Conservation (phyloP, 2,113 vertebrate species). For the Onychorhynchus coronatus region DNA sequence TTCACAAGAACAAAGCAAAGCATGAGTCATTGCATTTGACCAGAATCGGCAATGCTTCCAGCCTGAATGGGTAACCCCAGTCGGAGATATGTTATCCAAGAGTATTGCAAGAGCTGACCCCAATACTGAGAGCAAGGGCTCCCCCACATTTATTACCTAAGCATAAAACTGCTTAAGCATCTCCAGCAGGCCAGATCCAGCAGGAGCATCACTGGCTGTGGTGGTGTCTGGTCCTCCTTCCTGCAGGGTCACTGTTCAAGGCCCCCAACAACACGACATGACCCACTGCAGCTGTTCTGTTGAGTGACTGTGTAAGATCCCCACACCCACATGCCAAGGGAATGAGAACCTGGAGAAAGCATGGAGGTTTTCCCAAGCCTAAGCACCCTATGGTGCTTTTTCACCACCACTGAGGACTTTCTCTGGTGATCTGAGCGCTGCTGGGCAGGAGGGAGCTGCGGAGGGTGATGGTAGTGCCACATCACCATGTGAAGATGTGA, state of each 20-base stretch:
- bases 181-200: neutral
- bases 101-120: neutral
- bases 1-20: neutral
- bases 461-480: neutral
- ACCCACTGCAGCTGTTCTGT: neutral
- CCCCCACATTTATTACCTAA: neutral
- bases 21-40: neutral
- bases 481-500: neutral
- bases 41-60: neutral
- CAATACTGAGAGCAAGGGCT: neutral
- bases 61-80: neutral
- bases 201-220: neutral
- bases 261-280: accelerated
- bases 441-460: neutral
- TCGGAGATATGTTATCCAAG: neutral
- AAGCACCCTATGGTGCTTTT: accelerated
- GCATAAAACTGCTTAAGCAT: neutral
- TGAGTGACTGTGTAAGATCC: too few relatives aligned
- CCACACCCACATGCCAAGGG: neutral
- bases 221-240: neutral
- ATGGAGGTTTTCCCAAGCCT: neutral
- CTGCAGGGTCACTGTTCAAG: neutral
- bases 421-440: too few relatives aligned
- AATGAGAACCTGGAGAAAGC: neutral
- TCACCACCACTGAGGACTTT: neutral